phyloP scores from a whole-genome alignment of 2,888 invertebrate genomes.

The Eristalis arbustorum region DNA sequence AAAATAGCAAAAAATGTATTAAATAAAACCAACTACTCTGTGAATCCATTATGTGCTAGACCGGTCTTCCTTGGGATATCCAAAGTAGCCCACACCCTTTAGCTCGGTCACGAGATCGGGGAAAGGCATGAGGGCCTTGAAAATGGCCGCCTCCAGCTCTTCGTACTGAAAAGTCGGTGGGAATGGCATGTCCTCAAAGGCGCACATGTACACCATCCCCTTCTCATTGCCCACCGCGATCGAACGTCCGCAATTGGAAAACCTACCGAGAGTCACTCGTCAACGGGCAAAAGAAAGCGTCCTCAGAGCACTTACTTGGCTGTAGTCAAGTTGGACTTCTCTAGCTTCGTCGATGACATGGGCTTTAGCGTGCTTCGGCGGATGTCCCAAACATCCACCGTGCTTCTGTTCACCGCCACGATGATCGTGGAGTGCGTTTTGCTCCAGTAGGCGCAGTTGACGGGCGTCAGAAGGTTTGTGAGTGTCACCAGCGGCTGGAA shows the following conservation, averaged over 20 bases:
- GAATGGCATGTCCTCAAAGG: constrained; percentile 88
- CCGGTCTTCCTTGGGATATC: constrained; percentile 73
- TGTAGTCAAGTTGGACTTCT: constrained; percentile 73
- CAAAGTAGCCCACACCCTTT: constrained; percentile 81
- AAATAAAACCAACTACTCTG: background rate
- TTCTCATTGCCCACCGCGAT: constrained; percentile 85
- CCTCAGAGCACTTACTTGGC: constrained; percentile 72
- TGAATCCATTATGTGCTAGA: background rate
- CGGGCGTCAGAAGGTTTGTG: constrained; percentile 80
- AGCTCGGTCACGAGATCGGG: constrained; percentile 84
- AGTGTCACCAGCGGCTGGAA: constrained; percentile 84
- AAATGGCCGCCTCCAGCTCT: constrained; percentile 84
- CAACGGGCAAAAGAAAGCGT: background rate
- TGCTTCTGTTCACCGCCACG: constrained; percentile 84
- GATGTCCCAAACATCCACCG: constrained; percentile 90
- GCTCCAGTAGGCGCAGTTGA: constrained; percentile 86
- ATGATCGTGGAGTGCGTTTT: constrained; percentile 88
- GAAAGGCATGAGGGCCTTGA: constrained; percentile 84
- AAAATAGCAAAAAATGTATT: background rate
- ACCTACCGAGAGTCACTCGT: constrained; percentile 77
- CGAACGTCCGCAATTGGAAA: constrained; percentile 86
- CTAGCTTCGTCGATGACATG: constrained; percentile 75
- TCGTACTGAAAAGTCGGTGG: constrained; percentile 85
- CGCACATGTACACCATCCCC: constrained; percentile 85
- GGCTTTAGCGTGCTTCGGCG: constrained; percentile 87